Conservation (phyloP, 2,888 invertebrate genomes). For the Camptogramma bilineatum region DNA sequence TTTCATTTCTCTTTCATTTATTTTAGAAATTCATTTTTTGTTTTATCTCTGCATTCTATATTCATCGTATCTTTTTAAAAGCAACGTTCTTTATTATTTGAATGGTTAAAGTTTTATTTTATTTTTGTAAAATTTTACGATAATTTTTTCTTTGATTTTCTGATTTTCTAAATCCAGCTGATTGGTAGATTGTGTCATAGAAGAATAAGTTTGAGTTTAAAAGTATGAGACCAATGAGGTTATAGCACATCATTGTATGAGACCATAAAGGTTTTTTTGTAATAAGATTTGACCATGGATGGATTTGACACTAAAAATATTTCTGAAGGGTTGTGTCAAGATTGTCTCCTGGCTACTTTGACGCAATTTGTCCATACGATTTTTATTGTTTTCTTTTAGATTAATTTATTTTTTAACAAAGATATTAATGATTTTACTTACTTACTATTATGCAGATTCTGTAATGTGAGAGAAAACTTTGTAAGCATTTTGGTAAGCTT, state of each 20-base stretch:
- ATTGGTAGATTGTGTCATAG: slow-evolving; percentile 15
- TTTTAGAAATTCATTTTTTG: slow-evolving; percentile 59
- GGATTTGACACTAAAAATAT: not conserved
- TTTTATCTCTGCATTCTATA: slow-evolving; percentile 28
- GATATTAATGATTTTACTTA: not conserved
- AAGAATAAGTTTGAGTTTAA: slow-evolving; percentile 15
- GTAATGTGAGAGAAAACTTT: not conserved
- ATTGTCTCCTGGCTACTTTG: not conserved
- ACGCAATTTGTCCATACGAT: not conserved
- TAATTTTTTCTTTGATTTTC: slow-evolving; percentile 25
- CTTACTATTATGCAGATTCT: not conserved
- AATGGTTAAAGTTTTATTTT: not conserved
- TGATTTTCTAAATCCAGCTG: slow-evolving; percentile 4
- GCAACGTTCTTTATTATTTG: not conserved
- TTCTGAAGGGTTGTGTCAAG: not conserved
- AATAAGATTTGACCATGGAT: too few species aligned
- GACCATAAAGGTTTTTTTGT: too few species aligned
- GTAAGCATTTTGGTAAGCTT: not conserved
- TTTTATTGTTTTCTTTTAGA: not conserved
- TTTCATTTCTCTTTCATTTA: slow-evolving; percentile 60
- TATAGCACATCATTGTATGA: too few species aligned
- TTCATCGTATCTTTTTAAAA: not conserved
- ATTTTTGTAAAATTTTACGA: slow-evolving; percentile 13
- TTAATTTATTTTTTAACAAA: not conserved
- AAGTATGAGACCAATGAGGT: too few species aligned